Conservation (phyloP, 2,888 invertebrate genomes). For the Punctoribates punctum region DNA sequence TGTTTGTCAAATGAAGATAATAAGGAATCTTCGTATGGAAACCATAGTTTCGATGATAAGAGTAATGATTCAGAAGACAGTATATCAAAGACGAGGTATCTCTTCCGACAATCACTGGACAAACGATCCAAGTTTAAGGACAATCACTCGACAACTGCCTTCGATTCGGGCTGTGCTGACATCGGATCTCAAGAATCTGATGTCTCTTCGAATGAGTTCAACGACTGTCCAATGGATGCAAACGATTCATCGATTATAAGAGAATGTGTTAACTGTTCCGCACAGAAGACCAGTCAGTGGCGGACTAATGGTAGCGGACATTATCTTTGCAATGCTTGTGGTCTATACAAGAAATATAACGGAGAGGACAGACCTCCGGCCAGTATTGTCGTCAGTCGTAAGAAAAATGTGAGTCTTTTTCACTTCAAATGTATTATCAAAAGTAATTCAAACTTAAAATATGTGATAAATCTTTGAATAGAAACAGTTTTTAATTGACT, state of each 20-base stretch:
- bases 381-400: conserved; percentile 20
- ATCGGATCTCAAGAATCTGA: neutral
- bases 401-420: conserved; percentile 5
- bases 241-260: conserved; percentile 8
- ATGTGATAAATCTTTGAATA: no score
- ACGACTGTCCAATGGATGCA: neutral
- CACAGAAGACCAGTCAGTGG: conserved; percentile 41
- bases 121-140: no score
- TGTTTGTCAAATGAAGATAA: neutral
- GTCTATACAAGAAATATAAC: conserved; percentile 41
- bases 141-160: no score
- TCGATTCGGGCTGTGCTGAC: no score
- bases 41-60: neutral
- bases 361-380: conserved; percentile 42
- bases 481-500: neutral
- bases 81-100: neutral
- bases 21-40: neutral
- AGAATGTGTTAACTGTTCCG: conserved; percentile 41
- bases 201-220: neutral
- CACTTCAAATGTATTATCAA: neutral
- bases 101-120: no score
- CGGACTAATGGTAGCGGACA: conserved; percentile 42
- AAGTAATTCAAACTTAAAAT: neutral
- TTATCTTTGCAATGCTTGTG: conserved; percentile 42
- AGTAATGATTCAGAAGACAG: neutral